These are phyloP conservation scores for Todus mexicanus DNA, from an alignment of 2,797 vertebrate species.

Conservation along the genomic window DNA sequence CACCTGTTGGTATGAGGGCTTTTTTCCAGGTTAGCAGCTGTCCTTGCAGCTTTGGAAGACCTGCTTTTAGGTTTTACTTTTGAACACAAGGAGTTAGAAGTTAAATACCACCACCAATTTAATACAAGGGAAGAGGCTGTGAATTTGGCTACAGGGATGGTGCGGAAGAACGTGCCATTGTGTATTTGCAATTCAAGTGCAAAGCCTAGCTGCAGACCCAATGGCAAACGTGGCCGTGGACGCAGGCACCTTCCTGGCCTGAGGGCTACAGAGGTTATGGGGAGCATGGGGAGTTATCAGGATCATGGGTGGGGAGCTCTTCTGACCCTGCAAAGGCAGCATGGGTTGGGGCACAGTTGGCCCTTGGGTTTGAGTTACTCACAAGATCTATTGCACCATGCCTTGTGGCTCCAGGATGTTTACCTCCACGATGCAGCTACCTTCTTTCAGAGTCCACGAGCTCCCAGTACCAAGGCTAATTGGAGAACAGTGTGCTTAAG, in stretches of 20 bases:
- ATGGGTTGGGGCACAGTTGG: background rate
- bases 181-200: background rate
- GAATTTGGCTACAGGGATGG: background rate
- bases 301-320: background rate
- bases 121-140: background rate
- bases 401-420: background rate
- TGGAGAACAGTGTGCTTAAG: background rate
- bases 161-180: rapidly evolving
- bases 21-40: background rate
- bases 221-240: background rate
- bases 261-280: background rate
- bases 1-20: rapidly evolving
- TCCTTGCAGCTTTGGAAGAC: background rate
- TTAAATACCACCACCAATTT: background rate
- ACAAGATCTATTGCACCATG: background rate
- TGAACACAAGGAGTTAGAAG: background rate
- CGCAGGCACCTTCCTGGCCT: background rate
- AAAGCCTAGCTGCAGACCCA: background rate
- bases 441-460: background rate
- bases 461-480: background rate
- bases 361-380: background rate
- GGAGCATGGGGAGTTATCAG: rapidly evolving
- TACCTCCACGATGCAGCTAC: rapidly evolving
- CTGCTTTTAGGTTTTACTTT: background rate
- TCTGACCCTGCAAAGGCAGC: background rate